phyloP scores from a whole-genome alignment of 2,888 invertebrate genomes.

The Patella depressa region DNA sequence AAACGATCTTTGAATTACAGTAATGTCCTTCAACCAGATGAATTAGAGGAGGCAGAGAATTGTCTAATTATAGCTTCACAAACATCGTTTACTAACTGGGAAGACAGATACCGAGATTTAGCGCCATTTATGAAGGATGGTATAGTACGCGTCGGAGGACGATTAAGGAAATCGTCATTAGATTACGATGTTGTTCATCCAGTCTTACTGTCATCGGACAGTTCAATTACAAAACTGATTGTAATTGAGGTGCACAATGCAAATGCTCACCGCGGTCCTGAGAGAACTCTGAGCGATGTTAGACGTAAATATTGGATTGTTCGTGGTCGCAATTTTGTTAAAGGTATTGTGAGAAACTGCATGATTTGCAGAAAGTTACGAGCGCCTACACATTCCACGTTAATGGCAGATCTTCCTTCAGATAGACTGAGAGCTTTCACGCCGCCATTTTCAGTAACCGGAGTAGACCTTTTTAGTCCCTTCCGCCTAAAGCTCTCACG shows the following conservation, averaged over 20 bases:
- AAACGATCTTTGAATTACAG: not conserved
- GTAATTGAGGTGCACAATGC: conserved; percentile 9
- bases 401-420: conserved; percentile 22
- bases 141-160: conserved; percentile 20
- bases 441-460: conserved; percentile 20
- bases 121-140: conserved; percentile 13
- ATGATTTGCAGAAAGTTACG: conserved; percentile 14
- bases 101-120: conserved; percentile 4
- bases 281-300: conserved; percentile 16
- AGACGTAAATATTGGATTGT: conserved; percentile 21
- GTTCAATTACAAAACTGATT: conserved; percentile 8
- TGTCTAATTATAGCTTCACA: conserved; percentile 10
- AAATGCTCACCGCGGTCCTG: conserved; percentile 14
- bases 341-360: conserved; percentile 14
- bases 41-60: conserved; percentile 8
- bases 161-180: conserved; percentile 13
- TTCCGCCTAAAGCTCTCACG: conserved; percentile 8
- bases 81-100: conserved; percentile 7
- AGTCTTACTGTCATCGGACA: conserved; percentile 4
- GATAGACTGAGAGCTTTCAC: not conserved
- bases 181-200: conserved; percentile 16
- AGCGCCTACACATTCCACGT: conserved; percentile 6
- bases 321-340: conserved; percentile 15
- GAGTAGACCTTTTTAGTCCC: conserved; percentile 25
- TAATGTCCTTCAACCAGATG: not conserved